Percentiles rank a stretch among this genome's conserved stretches.
Conservation (phyloP, 2,888 invertebrate species). For the Aphodius granarius region DNA sequence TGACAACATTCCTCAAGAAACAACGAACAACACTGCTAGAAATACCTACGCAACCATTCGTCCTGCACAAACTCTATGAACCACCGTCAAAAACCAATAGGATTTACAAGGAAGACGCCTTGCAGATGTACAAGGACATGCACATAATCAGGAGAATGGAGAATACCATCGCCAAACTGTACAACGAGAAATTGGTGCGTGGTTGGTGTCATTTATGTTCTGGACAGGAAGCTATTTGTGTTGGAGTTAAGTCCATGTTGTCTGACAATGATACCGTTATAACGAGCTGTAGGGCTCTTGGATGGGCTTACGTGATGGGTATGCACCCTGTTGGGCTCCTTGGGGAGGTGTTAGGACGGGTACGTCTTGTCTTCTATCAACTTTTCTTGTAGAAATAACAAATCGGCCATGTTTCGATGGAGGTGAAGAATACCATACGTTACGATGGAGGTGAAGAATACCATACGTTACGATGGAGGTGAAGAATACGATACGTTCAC, state of each 20-base stretch:
- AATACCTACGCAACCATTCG: not conserved
- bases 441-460: too few species aligned
- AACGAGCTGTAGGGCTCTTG: slow-evolving; percentile 78
- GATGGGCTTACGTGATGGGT: slow-evolving; percentile 76
- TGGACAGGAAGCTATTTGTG: slow-evolving; percentile 77
- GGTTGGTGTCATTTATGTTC: slow-evolving; percentile 81
- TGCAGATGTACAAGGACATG: slow-evolving; percentile 63
- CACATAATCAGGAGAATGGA: slow-evolving; percentile 72
- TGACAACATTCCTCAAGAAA: not conserved
- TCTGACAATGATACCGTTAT: slow-evolving; percentile 69
- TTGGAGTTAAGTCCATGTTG: slow-evolving; percentile 69
- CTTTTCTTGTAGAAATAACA: too few species aligned
- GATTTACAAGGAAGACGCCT: slow-evolving; percentile 67
- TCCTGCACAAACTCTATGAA: slow-evolving; percentile 71
- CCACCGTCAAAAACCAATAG: slow-evolving; percentile 63
- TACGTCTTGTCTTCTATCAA: too few species aligned
- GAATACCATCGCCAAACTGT: slow-evolving; percentile 71
- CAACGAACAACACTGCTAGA: not conserved
- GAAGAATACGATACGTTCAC: too few species aligned
- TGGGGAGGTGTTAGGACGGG: slow-evolving; percentile 85
- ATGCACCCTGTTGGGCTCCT: slow-evolving; percentile 72
- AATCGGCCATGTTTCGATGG: too few species aligned
- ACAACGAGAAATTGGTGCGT: slow-evolving; percentile 72
- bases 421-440: not conserved
- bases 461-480: too few species aligned